phyloP scores from a whole-genome alignment of 2,888 invertebrate genomes.

The Lycocerus yunnanus region DNA sequence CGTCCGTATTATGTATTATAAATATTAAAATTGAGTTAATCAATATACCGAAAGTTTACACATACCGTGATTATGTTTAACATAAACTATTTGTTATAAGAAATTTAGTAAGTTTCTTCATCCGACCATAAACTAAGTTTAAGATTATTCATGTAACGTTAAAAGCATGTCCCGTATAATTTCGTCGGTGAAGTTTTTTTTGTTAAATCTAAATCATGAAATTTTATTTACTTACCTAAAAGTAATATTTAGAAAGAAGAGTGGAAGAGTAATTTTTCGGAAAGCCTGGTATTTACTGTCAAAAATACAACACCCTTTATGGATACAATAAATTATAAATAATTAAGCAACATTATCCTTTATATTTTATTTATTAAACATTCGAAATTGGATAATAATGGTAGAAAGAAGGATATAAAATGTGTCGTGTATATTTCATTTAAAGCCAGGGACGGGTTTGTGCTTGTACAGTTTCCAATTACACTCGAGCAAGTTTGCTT shows the following conservation, averaged over 20 bases:
- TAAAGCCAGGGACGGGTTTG: slow-evolving; percentile 15
- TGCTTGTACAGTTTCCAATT: slow-evolving; percentile 24
- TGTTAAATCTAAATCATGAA: background rate
- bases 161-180: background rate
- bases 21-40: background rate
- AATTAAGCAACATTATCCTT: background rate
- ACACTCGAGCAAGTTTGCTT: slow-evolving; percentile 9
- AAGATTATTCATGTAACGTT: background rate
- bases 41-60: background rate
- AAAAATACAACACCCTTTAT: background rate
- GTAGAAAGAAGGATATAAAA: slow-evolving; percentile 7
- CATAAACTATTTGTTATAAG: background rate
- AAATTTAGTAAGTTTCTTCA: background rate
- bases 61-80: background rate
- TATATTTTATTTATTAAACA: background rate
- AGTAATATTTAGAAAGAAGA: background rate
- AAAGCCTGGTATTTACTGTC: background rate
- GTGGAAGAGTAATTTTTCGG: background rate
- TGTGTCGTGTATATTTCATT: slow-evolving; percentile 11
- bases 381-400: background rate
- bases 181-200: background rate
- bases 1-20: background rate
- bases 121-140: background rate
- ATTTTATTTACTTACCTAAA: background rate
- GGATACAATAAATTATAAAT: background rate